These are phyloP conservation scores for Hirtodrosophila trivittata DNA, from an alignment of 2,888 invertebrate species.

Conservation along the genomic window DNA sequence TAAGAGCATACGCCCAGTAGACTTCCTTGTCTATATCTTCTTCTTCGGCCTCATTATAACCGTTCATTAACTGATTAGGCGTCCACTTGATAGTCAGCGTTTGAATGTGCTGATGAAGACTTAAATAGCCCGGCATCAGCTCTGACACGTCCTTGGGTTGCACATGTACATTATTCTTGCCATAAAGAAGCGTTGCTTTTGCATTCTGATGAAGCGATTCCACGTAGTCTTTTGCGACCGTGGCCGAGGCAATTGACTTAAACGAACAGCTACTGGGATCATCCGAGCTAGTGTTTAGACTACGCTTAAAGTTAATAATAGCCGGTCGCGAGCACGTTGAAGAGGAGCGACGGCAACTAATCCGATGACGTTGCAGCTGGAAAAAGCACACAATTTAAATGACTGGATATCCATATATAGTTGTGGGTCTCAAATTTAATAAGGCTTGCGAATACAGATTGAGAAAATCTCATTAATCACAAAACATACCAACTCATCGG, in stretches of 20 bases:
- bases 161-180: conserved; percentile 96
- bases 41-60: conserved; percentile 88
- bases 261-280: conserved; percentile 85
- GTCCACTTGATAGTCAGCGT: conserved; percentile 97
- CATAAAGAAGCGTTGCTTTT: conserved; percentile 94
- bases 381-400: not conserved
- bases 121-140: conserved; percentile 95
- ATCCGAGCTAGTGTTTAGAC: conserved; percentile 91
- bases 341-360: conserved; percentile 92
- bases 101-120: conserved; percentile 93
- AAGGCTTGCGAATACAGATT: no score
- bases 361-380: conserved; percentile 87
- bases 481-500: conserved; percentile 92
- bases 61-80: conserved; percentile 98
- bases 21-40: conserved; percentile 89
- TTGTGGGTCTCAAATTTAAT: no score
- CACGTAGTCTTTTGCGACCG: conserved; percentile 94
- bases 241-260: conserved; percentile 81
- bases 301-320: conserved; percentile 89
- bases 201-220: conserved; percentile 97
- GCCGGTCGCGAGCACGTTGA: conserved; percentile 89
- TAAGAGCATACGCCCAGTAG: conserved; percentile 96
- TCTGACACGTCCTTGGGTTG: conserved; percentile 93
- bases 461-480: no score
- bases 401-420: no score